Evolutionary conservation across 2,113 vertebrate genomes (phyloP).

Genomic region (Psilopsiagon aymara): DNA sequence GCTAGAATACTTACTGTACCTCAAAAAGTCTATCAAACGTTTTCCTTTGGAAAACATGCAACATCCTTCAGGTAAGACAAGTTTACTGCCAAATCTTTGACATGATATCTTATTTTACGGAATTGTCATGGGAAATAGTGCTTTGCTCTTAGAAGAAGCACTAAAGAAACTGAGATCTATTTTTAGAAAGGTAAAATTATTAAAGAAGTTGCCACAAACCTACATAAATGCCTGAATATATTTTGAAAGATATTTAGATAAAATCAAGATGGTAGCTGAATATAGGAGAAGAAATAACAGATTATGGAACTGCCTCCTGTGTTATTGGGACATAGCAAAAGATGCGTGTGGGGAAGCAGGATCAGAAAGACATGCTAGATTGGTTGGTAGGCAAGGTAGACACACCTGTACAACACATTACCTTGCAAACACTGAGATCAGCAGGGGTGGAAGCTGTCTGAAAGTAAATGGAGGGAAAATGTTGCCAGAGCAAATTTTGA

Average conservation of each 20-base stretch:
- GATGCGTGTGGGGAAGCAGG: neutral
- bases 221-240: neutral
- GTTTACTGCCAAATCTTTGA: neutral
- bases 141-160: neutral
- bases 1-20: neutral
- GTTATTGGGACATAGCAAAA: neutral
- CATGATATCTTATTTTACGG: neutral
- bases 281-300: neutral
- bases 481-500: neutral
- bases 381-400: neutral
- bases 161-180: neutral
- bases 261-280: neutral
- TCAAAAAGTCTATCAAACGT: neutral
- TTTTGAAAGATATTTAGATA: neutral
- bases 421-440: neutral
- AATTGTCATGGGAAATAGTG: neutral
- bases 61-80: neutral
- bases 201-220: neutral
- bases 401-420: neutral
- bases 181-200: neutral
- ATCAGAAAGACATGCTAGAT: neutral
- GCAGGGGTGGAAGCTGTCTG: neutral
- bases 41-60: neutral
- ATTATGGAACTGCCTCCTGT: neutral
- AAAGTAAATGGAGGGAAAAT: neutral